These are phyloP conservation scores for Saiga tatarica DNA, from an alignment of 2,113 vertebrate genomes.

Conservation along the genomic window DNA sequence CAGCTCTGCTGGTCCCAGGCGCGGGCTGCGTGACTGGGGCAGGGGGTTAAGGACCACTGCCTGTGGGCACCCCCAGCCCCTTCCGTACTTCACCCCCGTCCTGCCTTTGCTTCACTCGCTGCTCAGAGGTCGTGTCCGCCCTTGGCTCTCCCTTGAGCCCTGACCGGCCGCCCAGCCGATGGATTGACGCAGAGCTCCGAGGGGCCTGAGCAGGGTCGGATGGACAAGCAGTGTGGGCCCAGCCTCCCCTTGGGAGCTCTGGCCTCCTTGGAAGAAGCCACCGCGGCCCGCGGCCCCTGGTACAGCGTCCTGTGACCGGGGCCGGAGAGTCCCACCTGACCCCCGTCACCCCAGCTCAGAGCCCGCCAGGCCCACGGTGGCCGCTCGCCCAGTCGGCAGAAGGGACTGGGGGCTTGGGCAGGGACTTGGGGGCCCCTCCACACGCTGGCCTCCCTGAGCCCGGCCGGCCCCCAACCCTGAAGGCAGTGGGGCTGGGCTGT, in stretches of 20 bases:
- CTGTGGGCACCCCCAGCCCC: neutral
- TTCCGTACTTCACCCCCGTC: neutral
- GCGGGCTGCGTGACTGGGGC: fast-evolving
- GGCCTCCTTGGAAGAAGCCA: neutral
- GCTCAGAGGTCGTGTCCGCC: neutral
- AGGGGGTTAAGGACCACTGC: neutral
- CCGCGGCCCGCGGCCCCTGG: fast-evolving
- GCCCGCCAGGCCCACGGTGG: neutral
- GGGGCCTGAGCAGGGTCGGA: neutral
- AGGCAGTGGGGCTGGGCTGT: neutral
- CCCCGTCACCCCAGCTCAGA: neutral
- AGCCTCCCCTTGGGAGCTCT: neutral
- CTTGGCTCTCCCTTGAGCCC: neutral
- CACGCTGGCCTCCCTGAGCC: neutral
- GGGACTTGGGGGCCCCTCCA: neutral
- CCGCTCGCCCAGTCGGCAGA: fast-evolving
- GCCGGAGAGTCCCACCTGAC: neutral
- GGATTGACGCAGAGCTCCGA: neutral
- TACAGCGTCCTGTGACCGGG: fast-evolving
- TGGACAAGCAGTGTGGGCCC: neutral
- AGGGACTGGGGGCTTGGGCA: neutral
- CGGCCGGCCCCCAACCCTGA: fast-evolving
- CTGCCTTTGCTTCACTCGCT: neutral
- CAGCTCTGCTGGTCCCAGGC: fast-evolving
- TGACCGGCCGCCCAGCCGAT: fast-evolving